Conservation (phyloP, 2,113 vertebrate genomes). For the Ceratotherium simum region DNA sequence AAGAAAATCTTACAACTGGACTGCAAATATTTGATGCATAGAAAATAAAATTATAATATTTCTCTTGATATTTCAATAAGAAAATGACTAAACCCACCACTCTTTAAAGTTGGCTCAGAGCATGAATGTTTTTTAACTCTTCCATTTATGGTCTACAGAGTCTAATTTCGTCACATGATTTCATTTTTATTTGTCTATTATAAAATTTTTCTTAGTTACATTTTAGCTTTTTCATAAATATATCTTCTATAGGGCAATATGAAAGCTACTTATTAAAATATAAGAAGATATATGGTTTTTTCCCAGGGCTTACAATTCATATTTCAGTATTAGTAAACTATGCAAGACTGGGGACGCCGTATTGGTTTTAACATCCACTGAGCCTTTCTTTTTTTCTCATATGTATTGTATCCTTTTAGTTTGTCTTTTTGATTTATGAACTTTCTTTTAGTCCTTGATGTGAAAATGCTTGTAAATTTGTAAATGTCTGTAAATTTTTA, state of each 20-base stretch:
- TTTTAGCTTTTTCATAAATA: background rate
- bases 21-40: background rate
- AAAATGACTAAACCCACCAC: background rate
- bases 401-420: background rate
- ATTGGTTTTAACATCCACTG: background rate
- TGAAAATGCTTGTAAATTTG: background rate
- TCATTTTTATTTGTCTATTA: background rate
- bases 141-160: background rate
- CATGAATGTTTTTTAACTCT: background rate
- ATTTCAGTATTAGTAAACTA: background rate
- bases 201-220: background rate
- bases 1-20: background rate
- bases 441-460: background rate
- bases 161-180: conserved; percentile 6
- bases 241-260: background rate
- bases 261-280: conserved; percentile 12
- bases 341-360: background rate
- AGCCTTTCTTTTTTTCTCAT: background rate
- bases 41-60: background rate
- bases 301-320: background rate
- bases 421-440: conserved; percentile 10
- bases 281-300: background rate
- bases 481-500: background rate
- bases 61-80: conserved; percentile 20
- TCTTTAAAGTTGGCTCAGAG: background rate